A percentile compares a stretch with the other conserved stretches of the same genome.
These are phyloP conservation scores for Yponomeuta evonymella DNA, from an alignment of 2,888 invertebrate species.

Conservation along the genomic window DNA sequence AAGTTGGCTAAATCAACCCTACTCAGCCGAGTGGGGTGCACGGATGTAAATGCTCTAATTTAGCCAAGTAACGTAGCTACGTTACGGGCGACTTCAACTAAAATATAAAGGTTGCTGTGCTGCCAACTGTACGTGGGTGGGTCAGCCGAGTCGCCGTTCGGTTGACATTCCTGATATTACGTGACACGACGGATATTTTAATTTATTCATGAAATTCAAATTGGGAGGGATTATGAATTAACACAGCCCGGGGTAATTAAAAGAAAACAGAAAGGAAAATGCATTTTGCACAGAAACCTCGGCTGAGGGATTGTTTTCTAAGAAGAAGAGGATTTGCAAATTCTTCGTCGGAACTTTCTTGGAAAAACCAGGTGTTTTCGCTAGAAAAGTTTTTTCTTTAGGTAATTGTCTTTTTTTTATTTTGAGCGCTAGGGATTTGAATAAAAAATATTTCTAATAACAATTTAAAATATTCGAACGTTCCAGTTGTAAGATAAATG, in stretches of 20 bases:
- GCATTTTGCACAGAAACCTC: neutral
- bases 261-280: neutral
- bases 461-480: too few species aligned
- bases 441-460: too few species aligned
- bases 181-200: neutral
- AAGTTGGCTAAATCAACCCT: too few species aligned
- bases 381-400: neutral
- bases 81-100: too few species aligned
- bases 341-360: neutral
- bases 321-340: neutral
- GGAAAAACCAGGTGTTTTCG: neutral
- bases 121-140: too few species aligned
- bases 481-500: too few species aligned
- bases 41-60: too few species aligned
- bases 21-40: too few species aligned
- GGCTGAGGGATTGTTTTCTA: neutral
- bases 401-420: neutral
- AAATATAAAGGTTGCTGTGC: too few species aligned
- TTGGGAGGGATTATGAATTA: neutral
- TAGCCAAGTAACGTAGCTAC: too few species aligned
- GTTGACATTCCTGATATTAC: neutral
- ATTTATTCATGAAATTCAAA: slow-evolving; percentile 2
- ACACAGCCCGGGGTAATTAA: neutral
- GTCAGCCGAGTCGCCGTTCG: neutral
- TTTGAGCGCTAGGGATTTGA: slow-evolving; percentile 7